These are phyloP conservation scores for Allophyes oxyacanthae DNA, from an alignment of 2,888 invertebrate genomes.

Conservation along the genomic window DNA sequence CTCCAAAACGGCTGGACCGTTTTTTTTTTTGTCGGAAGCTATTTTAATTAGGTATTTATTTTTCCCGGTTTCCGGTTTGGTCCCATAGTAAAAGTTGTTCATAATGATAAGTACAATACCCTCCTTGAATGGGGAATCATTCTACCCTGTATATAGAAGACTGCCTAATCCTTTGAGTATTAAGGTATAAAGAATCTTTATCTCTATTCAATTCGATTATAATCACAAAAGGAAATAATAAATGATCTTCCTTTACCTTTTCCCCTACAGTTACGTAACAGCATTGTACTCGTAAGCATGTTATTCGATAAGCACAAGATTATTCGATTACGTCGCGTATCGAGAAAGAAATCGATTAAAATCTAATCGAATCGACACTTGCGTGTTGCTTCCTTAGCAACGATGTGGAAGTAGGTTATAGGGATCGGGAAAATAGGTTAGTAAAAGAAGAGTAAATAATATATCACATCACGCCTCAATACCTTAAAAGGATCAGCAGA, in stretches of 20 bases:
- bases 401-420: constrained; percentile 2
- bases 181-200: constrained; percentile 11
- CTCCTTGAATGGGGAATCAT: no score
- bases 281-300: constrained; percentile 22
- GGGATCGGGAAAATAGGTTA: no score
- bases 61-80: no score
- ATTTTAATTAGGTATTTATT: no score
- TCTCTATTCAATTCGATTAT: constrained; percentile 23
- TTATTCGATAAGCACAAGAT: constrained; percentile 7
- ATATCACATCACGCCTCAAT: no score
- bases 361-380: constrained; percentile 6
- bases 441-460: no score
- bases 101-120: no score
- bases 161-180: neutral
- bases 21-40: no score
- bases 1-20: no score
- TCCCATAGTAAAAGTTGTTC: no score
- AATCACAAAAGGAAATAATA: constrained; percentile 23
- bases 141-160: no score
- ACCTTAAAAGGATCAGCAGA: no score
- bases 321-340: constrained; percentile 21
- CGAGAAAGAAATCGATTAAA: constrained; percentile 21
- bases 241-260: constrained; percentile 28
- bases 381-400: neutral
- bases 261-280: constrained; percentile 6